Conservation (phyloP, 2,888 invertebrate species). For the Caenorhabditis panamensis region DNA sequence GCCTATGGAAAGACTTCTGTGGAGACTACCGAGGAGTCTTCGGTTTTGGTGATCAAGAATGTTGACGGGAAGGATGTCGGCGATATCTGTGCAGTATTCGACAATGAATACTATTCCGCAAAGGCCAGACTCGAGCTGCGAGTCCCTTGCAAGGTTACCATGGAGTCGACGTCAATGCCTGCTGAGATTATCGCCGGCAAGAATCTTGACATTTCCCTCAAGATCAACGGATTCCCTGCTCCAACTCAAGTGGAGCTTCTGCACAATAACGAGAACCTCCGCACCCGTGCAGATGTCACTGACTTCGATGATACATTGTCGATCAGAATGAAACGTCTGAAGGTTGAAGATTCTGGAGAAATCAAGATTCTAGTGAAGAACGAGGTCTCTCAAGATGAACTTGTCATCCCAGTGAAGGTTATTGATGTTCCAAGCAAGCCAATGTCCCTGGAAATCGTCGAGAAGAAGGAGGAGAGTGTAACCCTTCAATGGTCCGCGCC, state of each 20-base stretch:
- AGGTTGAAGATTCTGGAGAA: slow-evolving; percentile 85
- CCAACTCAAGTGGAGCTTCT: slow-evolving; percentile 77
- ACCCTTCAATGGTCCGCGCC: slow-evolving; percentile 56
- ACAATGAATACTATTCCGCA: slow-evolving; percentile 51
- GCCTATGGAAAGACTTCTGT: slow-evolving; percentile 58
- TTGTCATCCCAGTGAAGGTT: slow-evolving; percentile 65
- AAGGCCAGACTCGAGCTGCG: slow-evolving; percentile 52
- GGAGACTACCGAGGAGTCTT: slow-evolving; percentile 47
- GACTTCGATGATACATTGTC: slow-evolving; percentile 72
- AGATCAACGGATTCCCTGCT: slow-evolving; percentile 66
- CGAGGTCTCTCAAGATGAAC: slow-evolving; percentile 43
- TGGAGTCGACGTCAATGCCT: slow-evolving; percentile 23
- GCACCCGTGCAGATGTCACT: slow-evolving; percentile 78
- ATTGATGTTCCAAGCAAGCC: slow-evolving; percentile 73
- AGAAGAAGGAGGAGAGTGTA: slow-evolving; percentile 22
- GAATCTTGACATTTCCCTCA: slow-evolving; percentile 66
- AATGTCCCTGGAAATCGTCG: slow-evolving; percentile 7
- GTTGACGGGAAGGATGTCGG: slow-evolving; percentile 75
- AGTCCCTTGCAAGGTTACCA: slow-evolving; percentile 60
- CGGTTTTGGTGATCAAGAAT: slow-evolving; percentile 69
- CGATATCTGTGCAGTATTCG: slow-evolving; percentile 65
- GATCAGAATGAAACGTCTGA: slow-evolving; percentile 85
- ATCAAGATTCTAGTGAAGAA: slow-evolving; percentile 85
- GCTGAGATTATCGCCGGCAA: slow-evolving; percentile 65
- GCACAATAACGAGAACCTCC: slow-evolving; percentile 81